A percentile compares a stretch with the other conserved stretches of the same genome.
Conservation (phyloP, 2,888 invertebrate genomes). For the Sesia apiformis region DNA sequence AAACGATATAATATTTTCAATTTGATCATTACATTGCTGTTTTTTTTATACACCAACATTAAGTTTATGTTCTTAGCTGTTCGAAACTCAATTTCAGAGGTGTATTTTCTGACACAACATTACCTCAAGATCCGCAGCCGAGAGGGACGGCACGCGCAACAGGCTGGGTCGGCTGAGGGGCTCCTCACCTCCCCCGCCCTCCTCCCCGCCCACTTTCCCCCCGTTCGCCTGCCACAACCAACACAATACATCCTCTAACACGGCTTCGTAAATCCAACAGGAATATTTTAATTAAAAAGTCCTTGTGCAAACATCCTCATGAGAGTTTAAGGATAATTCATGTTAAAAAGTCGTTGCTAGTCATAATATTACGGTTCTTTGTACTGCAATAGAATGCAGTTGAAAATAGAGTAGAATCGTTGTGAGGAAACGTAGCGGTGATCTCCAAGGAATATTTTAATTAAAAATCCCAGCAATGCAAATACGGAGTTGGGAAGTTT, state of each 20-base stretch:
- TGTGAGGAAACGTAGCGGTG: too few relatives aligned
- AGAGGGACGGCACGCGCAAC: constrained; percentile 75
- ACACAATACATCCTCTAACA: constrained; percentile 15
- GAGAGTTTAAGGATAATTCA: too few relatives aligned
- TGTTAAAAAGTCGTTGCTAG: too few relatives aligned
- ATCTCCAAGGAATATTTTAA: background rate
- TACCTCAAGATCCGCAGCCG: constrained; percentile 75
- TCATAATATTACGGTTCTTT: too few relatives aligned
- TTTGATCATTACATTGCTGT: background rate
- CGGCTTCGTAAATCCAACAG: constrained; percentile 13
- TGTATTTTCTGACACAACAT: constrained; percentile 6
- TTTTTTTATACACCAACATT: background rate
- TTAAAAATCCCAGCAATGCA: background rate
- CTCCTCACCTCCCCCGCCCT: constrained; percentile 44
- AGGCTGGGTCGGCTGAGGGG: constrained; percentile 71
- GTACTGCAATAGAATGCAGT: too few relatives aligned
- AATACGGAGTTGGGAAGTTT: background rate
- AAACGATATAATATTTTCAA: background rate
- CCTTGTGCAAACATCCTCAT: background rate
- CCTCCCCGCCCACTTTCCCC: constrained; percentile 35
- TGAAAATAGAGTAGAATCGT: too few relatives aligned
- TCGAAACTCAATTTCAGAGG: background rate
- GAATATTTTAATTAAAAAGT: constrained; percentile 14
- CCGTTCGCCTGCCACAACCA: constrained; percentile 38
- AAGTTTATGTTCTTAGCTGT: background rate